Percentiles rank a stretch among this genome's conserved stretches.
Evolutionary conservation across 2,797 vertebrate genomes (phyloP).

Genomic region (Tokudaia tokunoshimensis): DNA sequence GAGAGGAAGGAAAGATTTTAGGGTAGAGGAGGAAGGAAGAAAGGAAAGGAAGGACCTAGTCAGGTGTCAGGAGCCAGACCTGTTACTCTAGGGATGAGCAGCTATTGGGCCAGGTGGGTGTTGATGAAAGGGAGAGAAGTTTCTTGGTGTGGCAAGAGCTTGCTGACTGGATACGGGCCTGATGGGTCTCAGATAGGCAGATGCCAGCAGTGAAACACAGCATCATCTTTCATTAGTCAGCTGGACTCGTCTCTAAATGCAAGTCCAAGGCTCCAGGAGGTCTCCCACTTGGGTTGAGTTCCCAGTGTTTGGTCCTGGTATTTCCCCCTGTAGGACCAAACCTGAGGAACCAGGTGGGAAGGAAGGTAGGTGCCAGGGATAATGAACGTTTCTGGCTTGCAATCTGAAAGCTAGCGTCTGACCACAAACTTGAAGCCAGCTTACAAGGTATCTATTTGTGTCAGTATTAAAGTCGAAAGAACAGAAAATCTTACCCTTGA

Average conservation of each 20-base stretch:
- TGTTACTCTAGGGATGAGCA: background rate
- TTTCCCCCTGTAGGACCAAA: conserved; percentile 53
- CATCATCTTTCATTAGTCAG: conserved; percentile 18
- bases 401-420: background rate
- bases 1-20: background rate
- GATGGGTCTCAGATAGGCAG: background rate
- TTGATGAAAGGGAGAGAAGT: background rate
- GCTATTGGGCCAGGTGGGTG: background rate
- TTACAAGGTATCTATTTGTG: background rate
- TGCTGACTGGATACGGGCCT: background rate
- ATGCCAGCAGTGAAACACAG: background rate
- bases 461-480: conserved; percentile 8
- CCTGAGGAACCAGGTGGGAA: conserved; percentile 22
- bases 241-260: conserved; percentile 39
- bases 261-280: background rate
- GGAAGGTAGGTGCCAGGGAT: background rate
- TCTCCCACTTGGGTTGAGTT: conserved; percentile 17
- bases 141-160: background rate
- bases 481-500: background rate
- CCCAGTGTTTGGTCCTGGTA: conserved; percentile 27
- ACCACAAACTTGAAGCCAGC: background rate
- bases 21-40: background rate
- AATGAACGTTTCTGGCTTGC: background rate
- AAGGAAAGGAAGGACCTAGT: background rate
- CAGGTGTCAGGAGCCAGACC: background rate